phyloP scores from a whole-genome alignment of 2,888 invertebrate genomes.

The Sminthurides aquaticus region DNA sequence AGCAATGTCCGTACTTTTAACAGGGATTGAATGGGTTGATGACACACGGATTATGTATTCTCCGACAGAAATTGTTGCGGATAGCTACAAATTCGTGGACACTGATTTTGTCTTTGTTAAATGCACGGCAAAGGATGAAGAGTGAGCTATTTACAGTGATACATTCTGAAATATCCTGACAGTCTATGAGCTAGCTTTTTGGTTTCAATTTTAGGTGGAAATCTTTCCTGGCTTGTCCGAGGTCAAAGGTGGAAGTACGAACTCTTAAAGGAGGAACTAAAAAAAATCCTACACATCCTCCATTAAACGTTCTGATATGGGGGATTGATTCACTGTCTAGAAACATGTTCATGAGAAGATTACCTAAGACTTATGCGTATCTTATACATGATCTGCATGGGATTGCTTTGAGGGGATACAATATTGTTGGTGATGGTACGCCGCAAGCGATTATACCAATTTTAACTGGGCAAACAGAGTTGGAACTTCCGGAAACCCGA shows the following conservation, averaged over 20 bases:
- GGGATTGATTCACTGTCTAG: slow-evolving; percentile 25
- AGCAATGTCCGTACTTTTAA: too few relatives aligned
- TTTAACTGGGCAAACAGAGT: slow-evolving; percentile 24
- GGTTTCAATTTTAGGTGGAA: slow-evolving; percentile 60
- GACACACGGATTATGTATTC: slow-evolving; percentile 53
- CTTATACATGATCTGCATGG: slow-evolving; percentile 4
- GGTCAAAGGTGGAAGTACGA: slow-evolving; percentile 49
- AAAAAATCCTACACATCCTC: neutral
- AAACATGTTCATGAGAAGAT: slow-evolving; percentile 26
- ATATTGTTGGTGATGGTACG: slow-evolving; percentile 29
- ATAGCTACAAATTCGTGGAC: slow-evolving; percentile 54
- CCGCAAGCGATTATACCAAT: slow-evolving; percentile 24
- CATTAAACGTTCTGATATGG: slow-evolving; percentile 21
- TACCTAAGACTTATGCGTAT: slow-evolving; percentile 15
- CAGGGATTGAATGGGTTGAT: slow-evolving; percentile 65
- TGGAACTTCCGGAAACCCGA: slow-evolving; percentile 46
- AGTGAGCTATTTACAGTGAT: slow-evolving; percentile 45
- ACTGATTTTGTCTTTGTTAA: slow-evolving; percentile 67
- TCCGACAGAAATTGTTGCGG: slow-evolving; percentile 52
- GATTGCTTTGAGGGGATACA: slow-evolving; percentile 21
- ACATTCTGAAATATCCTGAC: neutral
- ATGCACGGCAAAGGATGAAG: slow-evolving; percentile 53
- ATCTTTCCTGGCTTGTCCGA: slow-evolving; percentile 59
- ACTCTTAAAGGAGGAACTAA: too few relatives aligned
- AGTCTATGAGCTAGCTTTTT: too few relatives aligned